Base-by-base conservation (phyloP, 2,888 invertebrate species). In the Calephelis perditalis region DNA sequence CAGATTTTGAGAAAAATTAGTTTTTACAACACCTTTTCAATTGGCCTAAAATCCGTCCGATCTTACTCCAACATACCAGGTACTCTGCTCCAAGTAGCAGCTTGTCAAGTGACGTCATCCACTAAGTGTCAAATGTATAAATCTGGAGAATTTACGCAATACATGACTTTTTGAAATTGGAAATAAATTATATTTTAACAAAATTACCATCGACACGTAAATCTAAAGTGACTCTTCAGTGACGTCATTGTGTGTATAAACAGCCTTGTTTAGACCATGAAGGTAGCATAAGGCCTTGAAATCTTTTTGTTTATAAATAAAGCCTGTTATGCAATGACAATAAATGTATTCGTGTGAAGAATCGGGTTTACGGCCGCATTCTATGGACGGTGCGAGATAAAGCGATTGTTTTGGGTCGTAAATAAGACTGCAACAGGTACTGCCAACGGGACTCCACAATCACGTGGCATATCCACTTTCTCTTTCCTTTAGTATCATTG, bases 351-450 rank as follows among this genome's bases (percentile, higher is more conserved):
- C 69, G 74, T 78, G 79, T 76, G 75, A 77, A 79, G 82, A 82
- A 84, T 83, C 80, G 79, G 81, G 82, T 86, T 89, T 84, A 88
- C 84, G 82, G 83, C 78, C 84, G 84, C 76, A 84, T 86, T 87
- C 85, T 84, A 80, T 86, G 84, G 83, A 79, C 81, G 81, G 77
- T 73, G 75, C 73, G 85, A 89, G 89, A 89, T 89, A 88, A 88
- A 88, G 85, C 86, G 88, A 78, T 86, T 90, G 90, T 90, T 90
- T 87, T 87, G 86, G 89, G 81, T 87, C 90, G 84, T 89, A 90
- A 90, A 90, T 90, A 88, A 86, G 84, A 78, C 85, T 83, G 89
- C 90, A 90, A 90, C 90, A 89, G 90, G 90, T 90, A 90, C 77
- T 82, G 84, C 80, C 79, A 85, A 82, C 85, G 83, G 85, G 84